Conservation (phyloP, 1,140 invertebrate species). For the Semibalanus balanoides region DNA sequence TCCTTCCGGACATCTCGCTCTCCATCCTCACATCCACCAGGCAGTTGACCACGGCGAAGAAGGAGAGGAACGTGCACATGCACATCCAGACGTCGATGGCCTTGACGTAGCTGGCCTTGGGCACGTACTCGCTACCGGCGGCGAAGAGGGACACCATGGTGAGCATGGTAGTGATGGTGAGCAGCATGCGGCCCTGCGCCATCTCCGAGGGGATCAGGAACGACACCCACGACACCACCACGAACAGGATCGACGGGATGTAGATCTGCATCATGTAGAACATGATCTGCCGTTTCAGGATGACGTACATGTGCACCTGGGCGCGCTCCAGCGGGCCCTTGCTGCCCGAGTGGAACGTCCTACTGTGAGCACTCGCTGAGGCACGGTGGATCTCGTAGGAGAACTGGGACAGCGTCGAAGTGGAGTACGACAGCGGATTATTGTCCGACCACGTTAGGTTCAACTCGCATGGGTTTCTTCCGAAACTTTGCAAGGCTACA, state of each 20-base stretch:
- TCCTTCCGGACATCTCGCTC: slow-evolving; percentile 44
- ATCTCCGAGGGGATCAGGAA: slow-evolving; percentile 21
- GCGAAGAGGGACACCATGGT: slow-evolving; percentile 16
- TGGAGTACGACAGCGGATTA: background rate
- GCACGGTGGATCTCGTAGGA: background rate
- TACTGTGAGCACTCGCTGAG: background rate
- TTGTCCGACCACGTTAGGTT: background rate
- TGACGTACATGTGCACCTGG: slow-evolving; percentile 6
- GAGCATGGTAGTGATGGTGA: slow-evolving; percentile 19
- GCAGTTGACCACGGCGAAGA: slow-evolving; percentile 11
- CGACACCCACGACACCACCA: slow-evolving; percentile 19
- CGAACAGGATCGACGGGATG: slow-evolving; percentile 20
- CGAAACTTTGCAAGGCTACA: background rate
- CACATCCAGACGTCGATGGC: slow-evolving; percentile 6
- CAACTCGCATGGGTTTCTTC: background rate
- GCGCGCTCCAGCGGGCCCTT: background rate
- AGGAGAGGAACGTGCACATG: slow-evolving; percentile 5
- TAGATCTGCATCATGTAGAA: slow-evolving; percentile 30
- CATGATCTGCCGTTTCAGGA: slow-evolving; percentile 16
- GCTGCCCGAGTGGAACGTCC: background rate
- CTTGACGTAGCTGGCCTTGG: slow-evolving; percentile 7
- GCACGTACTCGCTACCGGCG: slow-evolving; percentile 8
- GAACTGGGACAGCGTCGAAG: background rate
- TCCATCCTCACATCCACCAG: slow-evolving; percentile 36
- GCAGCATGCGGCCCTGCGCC: slow-evolving; percentile 20